Evolutionary conservation across 2,113 vertebrate genomes (phyloP), one percentile per base, ranked within the genome.

Genomic region (Halcyon senegalensis): DNA sequence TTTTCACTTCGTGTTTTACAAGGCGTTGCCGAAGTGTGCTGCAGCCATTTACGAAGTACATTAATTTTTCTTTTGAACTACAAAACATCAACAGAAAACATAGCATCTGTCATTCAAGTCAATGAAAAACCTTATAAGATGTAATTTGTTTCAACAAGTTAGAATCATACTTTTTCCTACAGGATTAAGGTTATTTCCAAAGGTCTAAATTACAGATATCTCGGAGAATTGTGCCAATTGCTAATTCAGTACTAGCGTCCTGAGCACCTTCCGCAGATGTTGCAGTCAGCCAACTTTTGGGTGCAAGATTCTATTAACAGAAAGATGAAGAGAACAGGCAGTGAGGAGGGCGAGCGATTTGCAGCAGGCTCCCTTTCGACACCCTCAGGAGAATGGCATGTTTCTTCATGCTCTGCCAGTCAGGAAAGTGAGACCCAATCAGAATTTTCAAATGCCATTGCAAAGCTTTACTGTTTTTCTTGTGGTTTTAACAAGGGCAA

Each of bases 381-480:
- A 97, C 95, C 97, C 95, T 82, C 77, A 59, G 92, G 93, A 97
- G 96, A 97, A 96, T 90, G 94, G 86, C 95, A 95, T 94, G 97
- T 97, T 97, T 97, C 96, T 98, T 98, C 98, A 98, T 97, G 98
- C 97, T 98, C 98, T 98, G 97, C 95, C 75, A 94, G 92, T 97
- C 96, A 97, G 95, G 93, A 96, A 96, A 97, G 91, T 92, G 95
- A 97, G 96, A 97, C 96, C 92, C 33, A 93, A 97, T 94, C 84
- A 44, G 87, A 96, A 95, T 90, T 93, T 95, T 94, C 95, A 63
- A 96, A 89, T 5, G 48, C 12, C 17, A 83, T 84, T 84, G 85
- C 95, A 95, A 92, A 97, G 82, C 58, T 94, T 82, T 85, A 74
- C 86, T 94, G 94, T 93, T 80, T 50, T 46, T 11, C 48, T 75